phyloP scores from a whole-genome alignment of 2,888 invertebrate genomes.

The Drosophila limbata region DNA sequence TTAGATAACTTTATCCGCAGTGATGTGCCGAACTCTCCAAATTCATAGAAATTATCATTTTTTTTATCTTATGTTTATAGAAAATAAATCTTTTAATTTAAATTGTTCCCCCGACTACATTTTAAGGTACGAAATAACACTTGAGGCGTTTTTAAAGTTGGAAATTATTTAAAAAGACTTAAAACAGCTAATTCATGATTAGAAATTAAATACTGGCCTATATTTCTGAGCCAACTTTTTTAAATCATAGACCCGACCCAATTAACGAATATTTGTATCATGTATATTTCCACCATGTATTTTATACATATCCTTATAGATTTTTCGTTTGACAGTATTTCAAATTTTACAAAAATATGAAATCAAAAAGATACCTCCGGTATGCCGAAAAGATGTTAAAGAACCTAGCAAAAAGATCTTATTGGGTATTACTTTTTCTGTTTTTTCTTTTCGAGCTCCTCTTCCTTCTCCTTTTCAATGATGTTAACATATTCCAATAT shows the following conservation, averaged over 20 bases:
- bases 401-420: not conserved
- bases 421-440: slow-evolving; percentile 87
- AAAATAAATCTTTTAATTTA: no score
- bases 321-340: slow-evolving; percentile 41
- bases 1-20: no score
- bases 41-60: no score
- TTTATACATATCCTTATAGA: slow-evolving; percentile 59
- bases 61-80: no score
- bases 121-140: no score
- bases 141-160: no score
- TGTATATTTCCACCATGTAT: slow-evolving; percentile 55
- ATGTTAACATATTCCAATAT: slow-evolving; percentile 97
- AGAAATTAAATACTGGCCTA: no score
- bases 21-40: no score
- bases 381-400: slow-evolving; percentile 21
- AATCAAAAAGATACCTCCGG: slow-evolving; percentile 37
- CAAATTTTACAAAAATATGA: slow-evolving; percentile 46
- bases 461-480: slow-evolving; percentile 99
- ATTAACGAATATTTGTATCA: slow-evolving; percentile 3
- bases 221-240: no score
- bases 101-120: no score
- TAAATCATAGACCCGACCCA: not conserved
- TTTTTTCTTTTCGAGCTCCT: slow-evolving; percentile 98
- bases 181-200: no score
- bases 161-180: no score